A percentile compares a stretch with the other conserved stretches of the same genome.
Conservation (phyloP, 2,888 invertebrate genomes). For the Girardia tigrina region DNA sequence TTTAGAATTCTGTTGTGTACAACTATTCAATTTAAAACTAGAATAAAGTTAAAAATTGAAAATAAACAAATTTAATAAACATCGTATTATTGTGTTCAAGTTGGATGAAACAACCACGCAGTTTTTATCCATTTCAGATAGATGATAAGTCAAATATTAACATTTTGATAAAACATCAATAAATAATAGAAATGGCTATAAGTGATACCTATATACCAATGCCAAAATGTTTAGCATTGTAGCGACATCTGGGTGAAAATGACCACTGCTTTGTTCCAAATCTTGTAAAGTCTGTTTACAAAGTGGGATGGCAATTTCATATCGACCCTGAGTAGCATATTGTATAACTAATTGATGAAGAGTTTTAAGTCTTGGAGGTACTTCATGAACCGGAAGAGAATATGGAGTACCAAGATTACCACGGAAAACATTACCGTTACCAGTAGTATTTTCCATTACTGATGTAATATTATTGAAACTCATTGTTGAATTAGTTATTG, state of each 20-base stretch:
- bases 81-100: too few species aligned
- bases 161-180: too few species aligned
- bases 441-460: constrained; percentile 17
- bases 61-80: too few species aligned
- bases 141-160: too few species aligned
- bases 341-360: constrained; percentile 98
- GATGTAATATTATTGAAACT: neutral
- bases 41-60: too few species aligned
- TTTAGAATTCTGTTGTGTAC: too few species aligned
- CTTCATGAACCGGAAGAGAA: constrained; percentile 93
- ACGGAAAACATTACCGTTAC: neutral
- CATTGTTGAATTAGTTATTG: constrained; percentile 12
- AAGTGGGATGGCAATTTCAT: constrained; percentile 97
- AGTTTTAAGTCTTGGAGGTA: constrained; percentile 87
- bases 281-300: constrained; percentile 98
- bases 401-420: constrained; percentile 55
- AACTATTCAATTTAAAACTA: too few species aligned
- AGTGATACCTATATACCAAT: constrained; percentile 59
- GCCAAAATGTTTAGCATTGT: constrained; percentile 98
- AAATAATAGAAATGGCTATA: too few species aligned
- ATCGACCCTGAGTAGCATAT: constrained; percentile 82
- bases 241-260: constrained; percentile 98
- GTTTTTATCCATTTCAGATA: too few species aligned
- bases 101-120: too few species aligned
- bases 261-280: constrained; percentile 91